phyloP scores from a whole-genome alignment of 2,113 vertebrate genomes.

The Pteronura brasiliensis region DNA sequence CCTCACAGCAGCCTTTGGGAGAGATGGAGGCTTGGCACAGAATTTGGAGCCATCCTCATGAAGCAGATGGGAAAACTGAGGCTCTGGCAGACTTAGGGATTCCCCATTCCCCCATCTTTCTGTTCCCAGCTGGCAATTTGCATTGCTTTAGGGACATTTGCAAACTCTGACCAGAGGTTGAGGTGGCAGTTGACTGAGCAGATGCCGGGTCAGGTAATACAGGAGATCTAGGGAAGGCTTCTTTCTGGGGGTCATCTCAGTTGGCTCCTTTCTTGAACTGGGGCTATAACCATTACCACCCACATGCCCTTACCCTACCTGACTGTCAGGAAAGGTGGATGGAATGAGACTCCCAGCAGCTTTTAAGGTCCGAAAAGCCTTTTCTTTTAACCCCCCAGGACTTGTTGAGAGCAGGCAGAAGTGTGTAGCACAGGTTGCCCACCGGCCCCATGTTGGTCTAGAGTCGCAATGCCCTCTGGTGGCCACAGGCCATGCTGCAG shows the following conservation, averaged over 20 bases:
- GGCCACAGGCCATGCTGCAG: conserved; percentile 53
- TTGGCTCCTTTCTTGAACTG: neutral
- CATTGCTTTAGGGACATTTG: neutral
- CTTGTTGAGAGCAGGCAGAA: neutral
- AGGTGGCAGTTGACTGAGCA: neutral
- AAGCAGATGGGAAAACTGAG: conserved; percentile 27
- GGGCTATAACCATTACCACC: neutral
- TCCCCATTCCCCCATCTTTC: neutral
- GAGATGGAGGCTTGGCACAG: neutral
- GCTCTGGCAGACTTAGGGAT: neutral
- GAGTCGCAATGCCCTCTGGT: conserved; percentile 52
- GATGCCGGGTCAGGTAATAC: neutral
- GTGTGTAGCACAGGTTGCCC: neutral
- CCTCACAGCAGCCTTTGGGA: neutral
- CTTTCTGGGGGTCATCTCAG: neutral
- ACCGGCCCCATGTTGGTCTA: neutral
- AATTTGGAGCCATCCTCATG: neutral
- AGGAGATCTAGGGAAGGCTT: neutral
- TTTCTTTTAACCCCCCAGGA: neutral
- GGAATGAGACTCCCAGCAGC: neutral
- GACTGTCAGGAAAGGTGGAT: neutral
- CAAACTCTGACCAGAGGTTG: neutral
- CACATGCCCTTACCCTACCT: neutral
- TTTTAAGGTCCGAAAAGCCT: neutral
- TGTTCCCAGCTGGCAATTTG: neutral